These are phyloP conservation scores for Galerucella nymphaeae DNA, from an alignment of 2,888 invertebrate genomes.

Conservation along the genomic window DNA sequence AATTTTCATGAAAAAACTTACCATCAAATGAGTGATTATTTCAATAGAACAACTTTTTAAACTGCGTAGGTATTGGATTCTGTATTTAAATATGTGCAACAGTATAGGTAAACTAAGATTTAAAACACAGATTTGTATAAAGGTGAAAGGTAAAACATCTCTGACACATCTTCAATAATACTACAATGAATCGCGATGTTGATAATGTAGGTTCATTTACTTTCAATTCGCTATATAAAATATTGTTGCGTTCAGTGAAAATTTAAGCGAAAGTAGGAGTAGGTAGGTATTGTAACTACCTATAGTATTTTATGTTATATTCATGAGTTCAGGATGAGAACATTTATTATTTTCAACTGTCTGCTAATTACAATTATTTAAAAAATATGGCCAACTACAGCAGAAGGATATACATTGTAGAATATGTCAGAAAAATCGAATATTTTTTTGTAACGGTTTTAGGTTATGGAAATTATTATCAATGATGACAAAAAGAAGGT, in stretches of 20 bases:
- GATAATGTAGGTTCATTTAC: slow-evolving; percentile 10
- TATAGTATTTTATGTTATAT: slow-evolving; percentile 22
- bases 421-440: no score
- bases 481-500: no score
- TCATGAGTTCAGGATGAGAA: slow-evolving; percentile 10
- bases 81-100: background rate
- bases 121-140: slow-evolving; percentile 40
- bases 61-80: background rate
- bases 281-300: background rate
- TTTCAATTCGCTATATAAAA: slow-evolving; percentile 20
- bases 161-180: background rate
- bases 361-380: no score
- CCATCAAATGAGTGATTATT: background rate
- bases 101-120: slow-evolving; percentile 26
- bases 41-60: background rate
- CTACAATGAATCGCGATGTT: slow-evolving; percentile 13
- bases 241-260: background rate
- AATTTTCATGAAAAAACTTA: background rate
- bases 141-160: slow-evolving; percentile 54
- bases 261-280: slow-evolving; percentile 26
- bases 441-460: no score
- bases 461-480: no score
- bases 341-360: no score
- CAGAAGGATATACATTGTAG: no score
- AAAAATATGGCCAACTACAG: no score